A percentile compares a stretch with the other conserved stretches of the same genome.
These are phyloP conservation scores for Sebastes itinus DNA, from an alignment of 2,797 vertebrate species.

Conservation along the genomic window DNA sequence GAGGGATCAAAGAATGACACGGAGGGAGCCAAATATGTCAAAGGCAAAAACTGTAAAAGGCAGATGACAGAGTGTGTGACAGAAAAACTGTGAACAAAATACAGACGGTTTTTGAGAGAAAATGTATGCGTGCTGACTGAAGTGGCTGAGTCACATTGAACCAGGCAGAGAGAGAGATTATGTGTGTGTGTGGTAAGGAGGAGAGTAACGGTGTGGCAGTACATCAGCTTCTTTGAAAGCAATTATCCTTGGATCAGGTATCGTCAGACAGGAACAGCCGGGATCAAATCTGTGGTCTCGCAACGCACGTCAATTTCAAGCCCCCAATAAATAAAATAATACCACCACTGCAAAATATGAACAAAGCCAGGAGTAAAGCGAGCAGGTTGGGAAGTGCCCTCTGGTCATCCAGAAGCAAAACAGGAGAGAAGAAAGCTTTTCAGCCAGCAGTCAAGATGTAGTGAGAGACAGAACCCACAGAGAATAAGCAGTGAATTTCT, in stretches of 20 bases:
- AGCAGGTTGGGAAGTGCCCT: slow-evolving; percentile 26
- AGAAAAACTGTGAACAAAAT: slow-evolving; percentile 2
- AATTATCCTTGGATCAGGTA: slow-evolving; percentile 66
- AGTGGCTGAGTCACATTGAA: not conserved
- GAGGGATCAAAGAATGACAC: not conserved
- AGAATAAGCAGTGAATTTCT: not conserved
- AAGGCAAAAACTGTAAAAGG: not conserved
- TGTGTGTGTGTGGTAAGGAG: not conserved
- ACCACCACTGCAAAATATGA: slow-evolving; percentile 21
- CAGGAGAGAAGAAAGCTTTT: not conserved
- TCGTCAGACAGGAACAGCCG: slow-evolving; percentile 33
- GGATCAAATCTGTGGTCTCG: slow-evolving; percentile 37
- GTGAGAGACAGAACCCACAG: not conserved
- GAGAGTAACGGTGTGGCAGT: not conserved
- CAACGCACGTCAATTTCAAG: slow-evolving; percentile 41
- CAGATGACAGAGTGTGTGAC: not conserved
- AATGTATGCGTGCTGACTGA: not conserved
- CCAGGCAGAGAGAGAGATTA: not conserved
- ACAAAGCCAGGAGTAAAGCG: not conserved
- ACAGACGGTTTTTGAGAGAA: not conserved
- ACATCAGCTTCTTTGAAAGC: slow-evolving; percentile 47
- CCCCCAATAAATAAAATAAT: slow-evolving; percentile 52
- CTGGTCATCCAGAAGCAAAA: slow-evolving; percentile 29
- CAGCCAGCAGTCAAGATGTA: not conserved
- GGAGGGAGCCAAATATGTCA: not conserved